These are phyloP conservation scores for Tethya wilhelma DNA, from an alignment of 37 sponge, comb jelly and placozoan species.

Conservation along the genomic window DNA sequence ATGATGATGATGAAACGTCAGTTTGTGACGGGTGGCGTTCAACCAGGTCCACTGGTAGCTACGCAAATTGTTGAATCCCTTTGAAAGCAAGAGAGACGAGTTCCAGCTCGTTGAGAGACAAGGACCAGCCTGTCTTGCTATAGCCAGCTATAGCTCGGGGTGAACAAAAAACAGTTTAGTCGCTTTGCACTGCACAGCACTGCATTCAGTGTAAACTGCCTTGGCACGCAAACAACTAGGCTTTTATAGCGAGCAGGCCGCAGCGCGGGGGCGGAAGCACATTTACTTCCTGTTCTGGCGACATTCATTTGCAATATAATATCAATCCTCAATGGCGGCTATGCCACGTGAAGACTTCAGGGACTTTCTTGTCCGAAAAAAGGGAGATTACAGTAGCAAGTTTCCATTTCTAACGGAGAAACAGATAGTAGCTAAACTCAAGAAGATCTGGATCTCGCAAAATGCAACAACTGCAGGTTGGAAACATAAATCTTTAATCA, in stretches of 20 bases:
- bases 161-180: conserved; percentile 4
- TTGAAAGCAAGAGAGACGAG: conserved; percentile 49
- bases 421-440: conserved; percentile 60
- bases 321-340: background rate
- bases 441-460: conserved; percentile 31
- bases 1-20: background rate
- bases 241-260: too few species aligned
- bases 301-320: too few species aligned
- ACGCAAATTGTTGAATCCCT: background rate
- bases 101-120: conserved; percentile 81
- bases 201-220: conserved; percentile 1
- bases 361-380: conserved; percentile 23
- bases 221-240: too few species aligned
- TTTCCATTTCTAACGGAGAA: conserved; percentile 74
- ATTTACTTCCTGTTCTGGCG: background rate
- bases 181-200: conserved; percentile 42
- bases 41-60: conserved; percentile 25
- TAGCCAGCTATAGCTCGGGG: conserved; percentile 77
- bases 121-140: conserved; percentile 90
- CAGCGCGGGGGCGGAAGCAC: conserved; percentile 1
- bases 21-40: conserved; percentile 10
- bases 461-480: background rate
- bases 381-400: conserved; percentile 23
- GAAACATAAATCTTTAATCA: background rate
- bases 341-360: background rate